phyloP scores from a whole-genome alignment of 2,888 invertebrate species.

The Oxyscelio sp. region DNA sequence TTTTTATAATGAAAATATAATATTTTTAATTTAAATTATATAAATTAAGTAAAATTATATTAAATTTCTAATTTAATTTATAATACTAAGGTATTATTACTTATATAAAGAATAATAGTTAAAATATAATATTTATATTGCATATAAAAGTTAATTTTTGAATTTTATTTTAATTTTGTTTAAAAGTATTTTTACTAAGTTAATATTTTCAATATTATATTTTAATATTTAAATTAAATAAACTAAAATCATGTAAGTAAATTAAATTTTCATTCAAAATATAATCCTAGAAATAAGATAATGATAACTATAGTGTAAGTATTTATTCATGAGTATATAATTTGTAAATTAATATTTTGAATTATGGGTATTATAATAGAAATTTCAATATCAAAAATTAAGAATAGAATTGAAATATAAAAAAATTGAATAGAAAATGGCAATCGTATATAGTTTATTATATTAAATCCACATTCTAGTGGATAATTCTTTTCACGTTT shows the following conservation, averaged over 20 bases:
- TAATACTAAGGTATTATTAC: too few relatives aligned
- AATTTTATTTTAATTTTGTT: slow-evolving; percentile 88
- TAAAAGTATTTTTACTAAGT: slow-evolving; percentile 86
- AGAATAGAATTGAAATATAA: slow-evolving; percentile 91
- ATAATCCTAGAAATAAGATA: slow-evolving; percentile 90
- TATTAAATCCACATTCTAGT: slow-evolving; percentile 91
- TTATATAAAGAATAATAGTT: too few relatives aligned
- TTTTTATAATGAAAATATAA: slow-evolving; percentile 69
- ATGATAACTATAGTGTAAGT: slow-evolving; percentile 85
- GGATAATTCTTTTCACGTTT: slow-evolving; percentile 91
- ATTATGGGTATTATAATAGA: slow-evolving; percentile 91
- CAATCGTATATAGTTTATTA: slow-evolving; percentile 89
- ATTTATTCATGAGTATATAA: slow-evolving; percentile 88
- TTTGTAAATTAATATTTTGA: too few relatives aligned
- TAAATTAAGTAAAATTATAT: slow-evolving; percentile 75
- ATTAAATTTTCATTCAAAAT: slow-evolving; percentile 61
- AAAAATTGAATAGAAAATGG: slow-evolving; percentile 91
- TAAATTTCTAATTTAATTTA: slow-evolving; percentile 88
- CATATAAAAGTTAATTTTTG: too few relatives aligned
- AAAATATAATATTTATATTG: too few relatives aligned
- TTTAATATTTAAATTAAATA: slow-evolving; percentile 61
- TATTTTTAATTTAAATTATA: slow-evolving; percentile 69
- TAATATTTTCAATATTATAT: slow-evolving; percentile 59
- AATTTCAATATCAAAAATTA: slow-evolving; percentile 93
- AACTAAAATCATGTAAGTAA: slow-evolving; percentile 65